Base-by-base conservation (phyloP, 1,140 invertebrate genomes). In the Oryzaephilus surinamensis region DNA sequence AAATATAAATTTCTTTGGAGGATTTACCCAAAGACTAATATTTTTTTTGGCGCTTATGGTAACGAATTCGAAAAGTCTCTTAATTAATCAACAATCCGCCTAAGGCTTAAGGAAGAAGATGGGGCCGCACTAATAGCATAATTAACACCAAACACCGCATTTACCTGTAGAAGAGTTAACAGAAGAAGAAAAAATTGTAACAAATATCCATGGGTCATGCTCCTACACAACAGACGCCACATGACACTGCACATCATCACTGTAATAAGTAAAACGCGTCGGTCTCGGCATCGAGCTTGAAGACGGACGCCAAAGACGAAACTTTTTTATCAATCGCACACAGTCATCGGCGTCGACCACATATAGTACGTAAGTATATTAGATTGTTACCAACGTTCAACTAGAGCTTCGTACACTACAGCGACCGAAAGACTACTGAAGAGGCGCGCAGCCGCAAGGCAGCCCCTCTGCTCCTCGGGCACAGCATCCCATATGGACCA, bases 161-260 rank as follows among this genome's bases (percentile, higher is more conserved):
- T 53, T 54, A 65, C 63, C 63, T 65, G 63, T 26, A 65, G 57
- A 32, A 63, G 51, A 37, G 54, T 58, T 33, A 65, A 51, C 37
- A 65, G 55, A 41, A 65, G 44, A 20, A 65, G 52, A 48, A 63
- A 64, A 44, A 62, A 60, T 50, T 63, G 60, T 50, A 65, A 52
- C 49, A 64, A 64, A 56, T 64, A 64, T 64, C 63, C 63, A 57
- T 65, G 61, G 49, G 63, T 62, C 62, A 65, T 63, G 60, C 61
- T 64, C 53, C 61, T 61, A 55, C 61, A 60, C 52, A 65, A 57
- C 46, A 65, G 57, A 48, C 62, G 55, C 63, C 63, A 65, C 61
- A 65, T 57, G 44, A 65, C 60, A 58, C 62, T 58, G 56, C 63
- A 65, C 63, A 65, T 65, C 48, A 54, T 60, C 57, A 58, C 54